Evolutionary conservation across 1,140 invertebrate species (phyloP), one percentile per base, ranked within the genome.

Genomic region (Drosophila teissieri): DNA sequence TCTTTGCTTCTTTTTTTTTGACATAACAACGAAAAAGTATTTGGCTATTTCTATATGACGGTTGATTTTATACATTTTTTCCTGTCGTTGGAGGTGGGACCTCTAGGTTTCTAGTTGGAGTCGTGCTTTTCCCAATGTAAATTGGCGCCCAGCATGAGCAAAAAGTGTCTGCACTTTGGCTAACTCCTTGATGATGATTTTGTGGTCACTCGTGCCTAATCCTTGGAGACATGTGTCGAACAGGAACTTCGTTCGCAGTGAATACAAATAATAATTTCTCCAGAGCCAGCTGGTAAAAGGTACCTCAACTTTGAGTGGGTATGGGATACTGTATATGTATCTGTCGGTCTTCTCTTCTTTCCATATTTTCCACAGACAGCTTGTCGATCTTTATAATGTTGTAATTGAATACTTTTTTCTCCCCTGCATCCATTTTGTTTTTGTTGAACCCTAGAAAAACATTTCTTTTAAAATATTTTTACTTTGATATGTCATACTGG

Each of bases 311-410:
- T 31, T 31, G 31, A 31, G 31, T 31, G 31, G 31, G 12, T 8
- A 31, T 49, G 31, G 31, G 8, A 52, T 44, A 12, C 61, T 70
- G 57, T 46, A 52, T 70, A 53, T 54, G 44, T 55, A 52, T 57
- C 22, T 67, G 56, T 52, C 53, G 54, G 44, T 54, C 52, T 48
- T 40, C 42, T 37, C 56, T 77, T 51, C 72, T 76, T 63, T 60
- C 73, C 73, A 89, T 82, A 89, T 91, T 76, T 91, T 80, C 81
- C 75, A 82, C 68, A 91, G 89, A 91, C 89, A 91, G 84, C 85
- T 91, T 91, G 89, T 91, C 89, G 84, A 91, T 91, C 89, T 91
- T 91, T 89, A 91, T 91, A 91, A 91, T 91, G 84, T 85, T 89
- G 89, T 91, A 91, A 91, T 91, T 91, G 89, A 91, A 91, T 91